Base-by-base conservation (phyloP, 1,140 invertebrate species). In the Hyposmocoma kahamanoa region DNA sequence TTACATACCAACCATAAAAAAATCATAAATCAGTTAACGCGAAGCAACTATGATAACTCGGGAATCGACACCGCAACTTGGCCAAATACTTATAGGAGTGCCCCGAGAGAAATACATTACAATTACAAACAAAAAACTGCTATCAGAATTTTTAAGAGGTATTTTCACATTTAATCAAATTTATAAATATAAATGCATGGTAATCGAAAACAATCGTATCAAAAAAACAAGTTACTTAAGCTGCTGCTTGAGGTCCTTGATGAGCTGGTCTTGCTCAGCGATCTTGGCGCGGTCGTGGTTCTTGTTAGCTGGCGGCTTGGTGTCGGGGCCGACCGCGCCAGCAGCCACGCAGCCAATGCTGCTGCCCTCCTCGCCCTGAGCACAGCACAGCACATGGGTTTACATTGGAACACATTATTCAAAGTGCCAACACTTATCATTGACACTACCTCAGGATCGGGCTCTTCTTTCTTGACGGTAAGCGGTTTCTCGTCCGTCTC, bases 201-300 rank as follows among this genome's bases (percentile, higher is more conserved):
- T 6, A 26, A 26, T 26, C 11, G 34, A 38, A n/a, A n/a, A 38
- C 11, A 38, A 17, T 38, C 18, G 6, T 38, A 19, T 19, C 34
- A 13, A 38, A 17, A 38, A 6, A 9, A 38, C 11, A 38, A 20
- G 11, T 11, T 89, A 97, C 95, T 98, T 98, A 10, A 98, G 87
- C 86, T 98, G 96, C 48, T 93, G 92, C 73, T 95, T 95, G 17
- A 98, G 87, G 75, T 98, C 96, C 60, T 96, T 91, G 39, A 98
- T 90, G 84, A 87, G 65, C 89, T 90, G 61, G 66, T 86, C 84
- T 86, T 89, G 72, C 86, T 90, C 68, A 84, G 85, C 63, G 81
- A 82, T 64, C 83, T 77, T 88, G 73, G 57, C 84, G 54, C 76
- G 72, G 41, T 55, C 76, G 72, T 76, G 77, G 34, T 80, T 75